phyloP scores from a whole-genome alignment of 1,140 invertebrate genomes.

The Meloidogyne chitwoodi region DNA sequence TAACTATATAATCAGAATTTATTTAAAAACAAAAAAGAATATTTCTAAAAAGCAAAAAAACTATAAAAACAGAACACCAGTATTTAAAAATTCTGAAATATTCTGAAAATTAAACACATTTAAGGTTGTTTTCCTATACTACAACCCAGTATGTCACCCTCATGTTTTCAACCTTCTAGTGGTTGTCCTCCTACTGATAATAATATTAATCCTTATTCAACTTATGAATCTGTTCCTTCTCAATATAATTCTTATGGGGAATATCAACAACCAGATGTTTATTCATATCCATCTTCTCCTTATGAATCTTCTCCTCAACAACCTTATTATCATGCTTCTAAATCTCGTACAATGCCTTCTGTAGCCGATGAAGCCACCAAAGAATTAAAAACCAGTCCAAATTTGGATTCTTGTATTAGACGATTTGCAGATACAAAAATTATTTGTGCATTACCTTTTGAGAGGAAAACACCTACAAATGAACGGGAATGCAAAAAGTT shows the following conservation, averaged over 20 bases:
- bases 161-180: not conserved
- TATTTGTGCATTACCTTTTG: constrained; percentile 34
- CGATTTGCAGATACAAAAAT: constrained; percentile 28
- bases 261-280: not conserved
- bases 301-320: not conserved
- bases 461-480: constrained; percentile 27
- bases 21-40: not conserved
- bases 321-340: constrained; percentile 4
- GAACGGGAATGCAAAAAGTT: constrained; percentile 36
- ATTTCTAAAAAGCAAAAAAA: no score
- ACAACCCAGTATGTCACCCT: not conserved
- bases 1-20: not conserved
- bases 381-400: not conserved
- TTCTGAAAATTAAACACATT: not conserved
- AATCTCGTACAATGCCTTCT: constrained; percentile 14
- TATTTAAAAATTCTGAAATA: not conserved
- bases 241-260: not conserved
- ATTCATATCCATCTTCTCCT: not conserved
- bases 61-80: no score
- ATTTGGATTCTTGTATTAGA: constrained; percentile 18
- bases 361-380: not conserved
- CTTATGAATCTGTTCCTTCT: not conserved
- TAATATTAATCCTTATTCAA: not conserved
- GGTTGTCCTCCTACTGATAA: not conserved
- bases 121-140: not conserved